Conservation (phyloP, 2,888 invertebrate species). For the Catotricha subobsoleta region DNA sequence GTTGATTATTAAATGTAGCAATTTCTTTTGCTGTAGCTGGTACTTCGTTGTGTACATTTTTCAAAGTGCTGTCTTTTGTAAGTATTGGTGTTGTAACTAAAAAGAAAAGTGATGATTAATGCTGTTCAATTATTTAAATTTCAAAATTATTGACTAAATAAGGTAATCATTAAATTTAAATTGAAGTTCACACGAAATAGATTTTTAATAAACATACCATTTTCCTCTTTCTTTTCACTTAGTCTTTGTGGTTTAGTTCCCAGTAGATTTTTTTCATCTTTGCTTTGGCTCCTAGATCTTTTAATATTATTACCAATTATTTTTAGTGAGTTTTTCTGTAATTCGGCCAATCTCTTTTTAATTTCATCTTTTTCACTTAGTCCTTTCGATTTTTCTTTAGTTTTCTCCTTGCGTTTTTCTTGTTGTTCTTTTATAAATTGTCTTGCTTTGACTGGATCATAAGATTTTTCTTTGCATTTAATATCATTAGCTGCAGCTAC, state of each 20-base stretch:
- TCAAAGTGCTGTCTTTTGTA: too few relatives aligned
- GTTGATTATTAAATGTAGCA: too few relatives aligned
- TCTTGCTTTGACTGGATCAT: conserved; percentile 34
- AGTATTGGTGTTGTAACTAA: too few relatives aligned
- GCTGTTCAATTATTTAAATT: too few relatives aligned
- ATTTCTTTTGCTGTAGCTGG: too few relatives aligned
- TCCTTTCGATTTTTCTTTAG: conserved; percentile 20
- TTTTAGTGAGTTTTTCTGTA: conserved; percentile 29
- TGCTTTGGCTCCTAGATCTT: conserved; percentile 14
- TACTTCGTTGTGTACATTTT: too few relatives aligned
- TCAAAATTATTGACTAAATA: too few relatives aligned
- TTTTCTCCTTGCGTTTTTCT: conserved; percentile 29
- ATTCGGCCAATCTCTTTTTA: conserved; percentile 30
- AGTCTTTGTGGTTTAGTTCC: neutral
- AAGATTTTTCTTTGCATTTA: conserved; percentile 19
- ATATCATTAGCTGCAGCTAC: neutral
- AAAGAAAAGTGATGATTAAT: too few relatives aligned
- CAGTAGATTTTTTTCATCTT: neutral
- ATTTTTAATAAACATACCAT: neutral
- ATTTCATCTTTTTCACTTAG: conserved; percentile 26
- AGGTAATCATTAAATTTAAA: too few relatives aligned
- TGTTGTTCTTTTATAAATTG: conserved; percentile 38
- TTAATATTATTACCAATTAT: conserved; percentile 29
- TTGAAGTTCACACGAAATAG: neutral
- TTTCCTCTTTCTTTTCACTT: neutral